Evolutionary conservation across 2,888 invertebrate species (phyloP), one percentile per base, ranked within the genome.

Genomic region (Girardia tigrina): DNA sequence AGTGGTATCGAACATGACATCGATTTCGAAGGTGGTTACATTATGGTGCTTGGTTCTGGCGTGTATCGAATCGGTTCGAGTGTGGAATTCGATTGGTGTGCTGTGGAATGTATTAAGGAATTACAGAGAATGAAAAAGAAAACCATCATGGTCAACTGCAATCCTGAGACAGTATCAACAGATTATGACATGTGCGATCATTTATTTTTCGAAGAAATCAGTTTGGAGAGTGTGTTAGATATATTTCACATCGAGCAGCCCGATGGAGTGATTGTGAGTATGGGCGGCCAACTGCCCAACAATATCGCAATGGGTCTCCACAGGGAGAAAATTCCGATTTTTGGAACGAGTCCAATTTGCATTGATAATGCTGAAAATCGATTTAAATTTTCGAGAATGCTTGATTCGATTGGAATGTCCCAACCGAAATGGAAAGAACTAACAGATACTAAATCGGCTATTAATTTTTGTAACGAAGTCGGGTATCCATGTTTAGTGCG

Each of bases 171-270:
- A 0, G 98, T 98, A 1, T 94, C 94, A 84, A 98, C 98, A 0
- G 98, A 99, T 85, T 99, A 98, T 82, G 98, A 99, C 81, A 95
- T 98, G 92, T 95, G 95, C 81, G 94, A 99, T 84, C 87, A 95
- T 28, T 86, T 99, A 71, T 99, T 98, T 84, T 99, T 99, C 83
- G 98, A 99, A 86, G 98, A 99, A 87, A 95, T 99, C 78, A 93
- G 94, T 0, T 94, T 94, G 85, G 97, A 97, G 87, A 87, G 91
- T 1, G 95, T 97, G 0, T 94, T 97, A 94, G 94, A 95, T 82
- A 94, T 98, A 80, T 97, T 98, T 82, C 90, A 91, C 14, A 83
- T 91, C 77, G 98, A 98, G 85, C 88, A 90, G 79, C 94, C 97
- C 0, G 89, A 90, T 79, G 98, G 98, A 56, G 89, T 98, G 2